A percentile compares a stretch with the other conserved stretches of the same genome.
These are phyloP conservation scores for Procavia capensis DNA, from an alignment of 2,113 vertebrate genomes.

Conservation along the genomic window DNA sequence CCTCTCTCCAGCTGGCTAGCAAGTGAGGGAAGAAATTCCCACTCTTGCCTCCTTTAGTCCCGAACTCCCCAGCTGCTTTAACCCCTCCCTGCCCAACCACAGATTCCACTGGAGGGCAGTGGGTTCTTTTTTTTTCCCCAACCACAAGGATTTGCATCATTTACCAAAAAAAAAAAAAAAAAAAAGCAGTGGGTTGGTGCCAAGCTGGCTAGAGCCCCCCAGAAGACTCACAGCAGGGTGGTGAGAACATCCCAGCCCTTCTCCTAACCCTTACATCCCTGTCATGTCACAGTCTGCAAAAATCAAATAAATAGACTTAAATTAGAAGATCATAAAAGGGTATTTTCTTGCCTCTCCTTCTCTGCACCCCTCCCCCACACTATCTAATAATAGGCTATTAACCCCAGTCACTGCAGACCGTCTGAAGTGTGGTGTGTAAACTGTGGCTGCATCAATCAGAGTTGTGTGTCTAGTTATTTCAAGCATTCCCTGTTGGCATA, in stretches of 20 bases:
- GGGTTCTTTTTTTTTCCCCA: background rate
- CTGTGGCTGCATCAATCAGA: constrained; percentile 86
- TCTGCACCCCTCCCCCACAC: background rate
- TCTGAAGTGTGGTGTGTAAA: constrained; percentile 85
- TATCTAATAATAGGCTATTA: constrained; percentile 87
- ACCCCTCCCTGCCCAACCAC: constrained; percentile 51
- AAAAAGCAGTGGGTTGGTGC: constrained; percentile 48
- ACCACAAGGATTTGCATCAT: constrained; percentile 46
- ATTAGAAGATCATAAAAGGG: constrained; percentile 80
- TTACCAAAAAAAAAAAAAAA: constrained; percentile 1
- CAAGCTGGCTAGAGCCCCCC: constrained; percentile 28
- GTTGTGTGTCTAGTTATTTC: constrained; percentile 85
- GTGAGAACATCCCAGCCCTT: background rate
- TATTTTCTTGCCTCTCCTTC: constrained; percentile 74
- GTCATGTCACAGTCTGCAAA: constrained; percentile 44
- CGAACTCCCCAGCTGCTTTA: constrained; percentile 10
- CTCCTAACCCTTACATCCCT: background rate
- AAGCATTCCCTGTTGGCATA: constrained; percentile 84
- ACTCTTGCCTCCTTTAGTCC: background rate
- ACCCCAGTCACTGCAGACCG: constrained; percentile 83
- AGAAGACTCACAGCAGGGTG: background rate
- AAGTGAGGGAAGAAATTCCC: background rate
- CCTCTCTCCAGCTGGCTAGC: constrained; percentile 70
- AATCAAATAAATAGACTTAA: constrained; percentile 82
- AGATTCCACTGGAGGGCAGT: background rate